Evolutionary conservation across 2,113 vertebrate genomes (phyloP).

Genomic region (Narcine bancroftii): DNA sequence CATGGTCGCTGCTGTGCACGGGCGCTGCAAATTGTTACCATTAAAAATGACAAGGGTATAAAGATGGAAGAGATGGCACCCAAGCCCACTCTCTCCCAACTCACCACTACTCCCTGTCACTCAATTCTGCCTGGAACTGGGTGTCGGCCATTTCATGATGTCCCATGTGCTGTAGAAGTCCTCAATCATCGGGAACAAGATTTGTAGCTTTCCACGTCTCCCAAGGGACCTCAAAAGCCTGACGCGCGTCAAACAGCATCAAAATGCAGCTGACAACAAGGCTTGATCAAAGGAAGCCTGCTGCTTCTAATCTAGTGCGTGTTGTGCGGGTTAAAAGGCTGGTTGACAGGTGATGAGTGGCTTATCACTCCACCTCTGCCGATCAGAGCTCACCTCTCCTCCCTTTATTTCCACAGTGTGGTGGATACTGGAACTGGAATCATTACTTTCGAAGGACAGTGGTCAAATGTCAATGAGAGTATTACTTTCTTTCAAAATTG

Average conservation of each 20-base stretch:
- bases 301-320: not conserved
- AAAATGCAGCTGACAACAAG: not conserved
- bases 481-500: slow-evolving; percentile 51
- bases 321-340: not conserved
- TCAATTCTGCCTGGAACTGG: not conserved
- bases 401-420: slow-evolving; percentile 48
- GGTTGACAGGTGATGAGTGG: not conserved
- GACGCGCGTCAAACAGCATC: too few relatives aligned
- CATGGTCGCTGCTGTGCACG: too few relatives aligned
- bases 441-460: slow-evolving; percentile 51
- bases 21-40: not conserved
- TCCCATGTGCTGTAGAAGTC: too few relatives aligned
- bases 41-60: not conserved
- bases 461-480: slow-evolving; percentile 51
- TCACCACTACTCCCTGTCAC: too few relatives aligned
- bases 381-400: not conserved
- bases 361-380: not conserved
- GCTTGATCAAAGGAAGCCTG: not conserved
- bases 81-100: too few relatives aligned
- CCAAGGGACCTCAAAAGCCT: not conserved
- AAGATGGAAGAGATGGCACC: not conserved
- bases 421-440: slow-evolving; percentile 48
- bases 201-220: not conserved
- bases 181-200: too few relatives aligned
- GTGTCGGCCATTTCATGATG: not conserved